These are phyloP conservation scores for Cercocebus atys DNA, from an alignment of 2,113 vertebrate genomes.

Conservation along the genomic window DNA sequence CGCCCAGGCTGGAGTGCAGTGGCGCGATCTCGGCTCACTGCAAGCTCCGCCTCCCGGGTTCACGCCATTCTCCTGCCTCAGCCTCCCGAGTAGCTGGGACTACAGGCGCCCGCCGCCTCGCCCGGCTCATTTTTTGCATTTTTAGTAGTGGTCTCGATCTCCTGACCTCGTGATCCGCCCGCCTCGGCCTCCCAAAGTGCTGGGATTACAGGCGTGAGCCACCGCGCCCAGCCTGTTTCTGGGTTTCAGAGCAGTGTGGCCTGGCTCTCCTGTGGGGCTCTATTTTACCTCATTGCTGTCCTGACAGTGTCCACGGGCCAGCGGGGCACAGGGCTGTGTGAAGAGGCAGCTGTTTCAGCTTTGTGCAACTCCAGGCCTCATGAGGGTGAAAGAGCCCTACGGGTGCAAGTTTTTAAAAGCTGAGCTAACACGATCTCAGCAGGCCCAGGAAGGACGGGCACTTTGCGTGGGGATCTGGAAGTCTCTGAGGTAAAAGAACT, in stretches of 20 bases:
- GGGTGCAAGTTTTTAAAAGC: not conserved
- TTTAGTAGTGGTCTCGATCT: no score
- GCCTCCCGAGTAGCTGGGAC: no score
- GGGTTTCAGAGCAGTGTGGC: not conserved
- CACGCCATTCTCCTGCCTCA: no score
- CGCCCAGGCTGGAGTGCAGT: no score
- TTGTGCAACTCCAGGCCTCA: not conserved
- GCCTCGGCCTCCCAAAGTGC: no score
- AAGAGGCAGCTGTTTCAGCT: not conserved
- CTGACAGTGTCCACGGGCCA: not conserved
- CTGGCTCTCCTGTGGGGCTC: not conserved
- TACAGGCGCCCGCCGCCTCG: no score
- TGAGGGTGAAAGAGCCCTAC: not conserved
- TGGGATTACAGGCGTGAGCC: no score
- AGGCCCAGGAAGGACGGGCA: not conserved
- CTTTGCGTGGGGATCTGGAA: not conserved
- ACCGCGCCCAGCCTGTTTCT: no score
- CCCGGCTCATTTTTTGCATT: no score
- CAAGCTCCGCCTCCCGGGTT: no score
- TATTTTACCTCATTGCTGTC: not conserved
- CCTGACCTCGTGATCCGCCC: no score
- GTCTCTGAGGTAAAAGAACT: not conserved
- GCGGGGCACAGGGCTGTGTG: not conserved
- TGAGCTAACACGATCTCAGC: not conserved
- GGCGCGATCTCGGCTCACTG: no score